Evolutionary conservation across 2,113 vertebrate genomes (phyloP).

Genomic region (Xenopus tropicalis): DNA sequence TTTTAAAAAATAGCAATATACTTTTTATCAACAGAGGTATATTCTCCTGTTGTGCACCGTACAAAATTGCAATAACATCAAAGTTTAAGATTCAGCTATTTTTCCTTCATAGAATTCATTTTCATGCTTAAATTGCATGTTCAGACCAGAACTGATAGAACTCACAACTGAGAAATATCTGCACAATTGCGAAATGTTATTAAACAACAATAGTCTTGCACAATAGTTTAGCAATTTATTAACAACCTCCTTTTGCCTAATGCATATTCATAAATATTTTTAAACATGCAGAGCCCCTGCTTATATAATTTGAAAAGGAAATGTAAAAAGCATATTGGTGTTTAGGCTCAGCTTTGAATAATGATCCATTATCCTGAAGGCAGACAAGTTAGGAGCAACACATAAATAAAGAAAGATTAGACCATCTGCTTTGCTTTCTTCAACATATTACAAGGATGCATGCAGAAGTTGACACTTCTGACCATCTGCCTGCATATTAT

Average conservation of each 20-base stretch:
- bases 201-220: too few relatives aligned
- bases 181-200: too few relatives aligned
- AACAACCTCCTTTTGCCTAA: constrained; percentile 62
- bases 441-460: constrained; percentile 80
- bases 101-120: too few relatives aligned
- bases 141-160: too few relatives aligned
- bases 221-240: too few relatives aligned
- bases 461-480: constrained; percentile 69
- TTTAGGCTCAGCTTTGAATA: constrained; percentile 91
- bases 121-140: too few relatives aligned
- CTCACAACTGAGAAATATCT: too few relatives aligned
- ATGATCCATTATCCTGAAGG: constrained; percentile 95
- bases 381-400: constrained; percentile 79
- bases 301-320: constrained; percentile 79
- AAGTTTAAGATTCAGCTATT: too few relatives aligned
- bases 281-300: constrained; percentile 74
- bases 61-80: too few relatives aligned
- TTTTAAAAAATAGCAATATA: too few relatives aligned
- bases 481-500: constrained; percentile 97
- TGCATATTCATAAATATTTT: constrained; percentile 72
- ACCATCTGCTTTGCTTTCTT: constrained; percentile 98
- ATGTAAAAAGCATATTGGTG: constrained; percentile 98
- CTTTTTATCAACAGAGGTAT: too few relatives aligned
- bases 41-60: too few relatives aligned
- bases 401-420: constrained; percentile 96